Conservation (phyloP, 2,888 invertebrate species). For the Leptothorax acervorum region DNA sequence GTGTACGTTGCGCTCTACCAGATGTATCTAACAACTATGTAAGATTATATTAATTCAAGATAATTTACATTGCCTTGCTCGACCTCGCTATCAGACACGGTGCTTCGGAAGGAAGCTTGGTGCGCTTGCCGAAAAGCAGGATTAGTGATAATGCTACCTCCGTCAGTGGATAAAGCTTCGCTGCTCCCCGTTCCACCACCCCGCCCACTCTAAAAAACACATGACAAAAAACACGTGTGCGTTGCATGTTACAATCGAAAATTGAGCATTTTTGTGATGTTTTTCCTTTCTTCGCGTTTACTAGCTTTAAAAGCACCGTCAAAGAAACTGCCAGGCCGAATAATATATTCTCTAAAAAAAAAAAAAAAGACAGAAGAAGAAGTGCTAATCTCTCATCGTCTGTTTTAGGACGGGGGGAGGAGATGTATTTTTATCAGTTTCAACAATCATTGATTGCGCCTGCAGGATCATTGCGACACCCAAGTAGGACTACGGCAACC, state of each 20-base stretch:
- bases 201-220: slow-evolving; percentile 78
- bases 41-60: slow-evolving; percentile 61
- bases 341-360: background rate
- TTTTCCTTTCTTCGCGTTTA: slow-evolving; percentile 1
- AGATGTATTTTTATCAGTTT: slow-evolving; percentile 24
- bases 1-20: slow-evolving; percentile 19
- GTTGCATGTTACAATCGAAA: slow-evolving; percentile 48
- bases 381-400: background rate
- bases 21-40: slow-evolving; percentile 37
- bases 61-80: slow-evolving; percentile 93
- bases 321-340: slow-evolving; percentile 19
- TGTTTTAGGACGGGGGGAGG: slow-evolving; percentile 22
- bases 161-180: slow-evolving; percentile 87
- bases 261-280: slow-evolving; percentile 8
- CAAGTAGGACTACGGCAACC: background rate
- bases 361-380: background rate
- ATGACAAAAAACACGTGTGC: slow-evolving; percentile 60
- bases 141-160: slow-evolving; percentile 93
- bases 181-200: slow-evolving; percentile 81
- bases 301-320: background rate
- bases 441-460: slow-evolving; percentile 7
- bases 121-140: slow-evolving; percentile 91
- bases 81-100: slow-evolving; percentile 97
- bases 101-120: slow-evolving; percentile 93
- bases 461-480: slow-evolving; percentile 19